Conservation (phyloP, 2,888 invertebrate species). For the Xylota segnis region DNA sequence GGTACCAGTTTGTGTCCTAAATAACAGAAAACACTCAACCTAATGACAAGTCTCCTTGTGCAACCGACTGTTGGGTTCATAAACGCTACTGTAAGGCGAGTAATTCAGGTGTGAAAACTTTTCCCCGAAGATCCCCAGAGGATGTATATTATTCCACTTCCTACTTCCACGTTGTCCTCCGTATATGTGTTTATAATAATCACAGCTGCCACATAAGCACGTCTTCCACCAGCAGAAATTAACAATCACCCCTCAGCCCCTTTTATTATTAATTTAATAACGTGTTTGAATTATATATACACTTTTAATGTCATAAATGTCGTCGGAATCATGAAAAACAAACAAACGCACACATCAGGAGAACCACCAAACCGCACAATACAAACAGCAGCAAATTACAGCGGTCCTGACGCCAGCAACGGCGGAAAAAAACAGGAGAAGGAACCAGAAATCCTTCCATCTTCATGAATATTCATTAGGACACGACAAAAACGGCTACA, state of each 20-base stretch:
- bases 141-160: not conserved
- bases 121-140: not conserved
- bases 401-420: conserved; percentile 32
- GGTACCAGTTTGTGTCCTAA: too few species aligned
- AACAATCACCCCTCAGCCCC: conserved; percentile 28
- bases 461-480: conserved; percentile 66
- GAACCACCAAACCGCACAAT: conserved; percentile 44
- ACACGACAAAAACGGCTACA: conserved; percentile 1
- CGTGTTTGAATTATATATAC: conserved; percentile 44
- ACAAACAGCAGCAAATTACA: conserved; percentile 37
- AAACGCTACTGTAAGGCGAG: not conserved
- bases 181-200: conserved; percentile 22
- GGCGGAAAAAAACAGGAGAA: conserved; percentile 3
- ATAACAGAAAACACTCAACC: too few species aligned
- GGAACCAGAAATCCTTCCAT: conserved; percentile 44
- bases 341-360: not conserved
- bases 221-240: conserved; percentile 8
- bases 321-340: conserved; percentile 37
- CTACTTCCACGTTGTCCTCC: not conserved
- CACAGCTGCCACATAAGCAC: not conserved
- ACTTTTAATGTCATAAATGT: conserved; percentile 38
- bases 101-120: conserved; percentile 1
- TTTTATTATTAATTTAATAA: conserved; percentile 65
- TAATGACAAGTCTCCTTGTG: not conserved
- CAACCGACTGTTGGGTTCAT: not conserved